A percentile compares a stretch with the other conserved stretches of the same genome.
phyloP scores from a whole-genome alignment of 2,888 invertebrate species.

The Lordiphosa andalusiaca region DNA sequence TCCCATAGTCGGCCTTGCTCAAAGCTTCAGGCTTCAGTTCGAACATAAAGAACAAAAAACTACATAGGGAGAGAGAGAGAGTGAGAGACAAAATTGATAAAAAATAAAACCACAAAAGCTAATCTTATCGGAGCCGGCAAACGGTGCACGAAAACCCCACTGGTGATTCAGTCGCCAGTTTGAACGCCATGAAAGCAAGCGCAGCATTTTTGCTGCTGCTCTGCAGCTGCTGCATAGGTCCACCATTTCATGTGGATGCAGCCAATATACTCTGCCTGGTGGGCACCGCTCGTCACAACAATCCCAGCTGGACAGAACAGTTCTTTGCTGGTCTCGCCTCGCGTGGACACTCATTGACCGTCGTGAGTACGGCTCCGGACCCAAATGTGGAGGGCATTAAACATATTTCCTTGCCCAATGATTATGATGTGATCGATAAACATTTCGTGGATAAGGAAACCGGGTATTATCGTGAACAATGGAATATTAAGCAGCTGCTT shows the following conservation, averaged over 20 bases:
- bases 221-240: constrained; percentile 7
- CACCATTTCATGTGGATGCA: constrained; percentile 18
- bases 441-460: constrained; percentile 26
- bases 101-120: background rate
- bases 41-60: no score
- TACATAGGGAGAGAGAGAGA: no score
- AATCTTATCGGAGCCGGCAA: constrained; percentile 32
- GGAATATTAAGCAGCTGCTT: constrained; percentile 42
- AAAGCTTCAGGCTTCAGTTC: no score
- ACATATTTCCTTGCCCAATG: constrained; percentile 21
- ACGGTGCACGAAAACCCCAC: background rate
- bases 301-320: constrained; percentile 53
- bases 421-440: constrained; percentile 43
- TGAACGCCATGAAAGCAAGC: constrained; percentile 26
- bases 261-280: constrained; percentile 54
- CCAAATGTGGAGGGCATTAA: constrained; percentile 13
- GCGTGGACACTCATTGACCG: constrained; percentile 45
- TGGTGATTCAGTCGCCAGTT: constrained; percentile 43
- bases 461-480: constrained; percentile 14
- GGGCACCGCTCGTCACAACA: constrained; percentile 41
- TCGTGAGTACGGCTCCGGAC: constrained; percentile 28
- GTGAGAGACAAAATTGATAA: no score
- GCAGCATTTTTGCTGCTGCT: constrained; percentile 13
- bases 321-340: constrained; percentile 43
- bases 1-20: background rate